Evolutionary conservation across 2,797 vertebrate genomes (phyloP).

Genomic region (Gallinago solitaria): DNA sequence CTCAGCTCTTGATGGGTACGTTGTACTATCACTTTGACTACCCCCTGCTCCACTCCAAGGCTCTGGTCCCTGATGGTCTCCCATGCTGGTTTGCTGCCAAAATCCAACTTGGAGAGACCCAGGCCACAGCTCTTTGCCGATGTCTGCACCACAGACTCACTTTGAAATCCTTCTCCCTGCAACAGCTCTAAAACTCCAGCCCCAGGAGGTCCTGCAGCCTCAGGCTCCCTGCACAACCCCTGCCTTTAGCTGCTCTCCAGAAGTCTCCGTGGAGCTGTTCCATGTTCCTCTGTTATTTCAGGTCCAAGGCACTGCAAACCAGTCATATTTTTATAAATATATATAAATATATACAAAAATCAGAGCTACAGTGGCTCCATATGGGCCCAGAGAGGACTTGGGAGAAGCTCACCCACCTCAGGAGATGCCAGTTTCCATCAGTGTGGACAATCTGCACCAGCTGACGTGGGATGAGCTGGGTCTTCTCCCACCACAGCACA

Average conservation of each 20-base stretch:
- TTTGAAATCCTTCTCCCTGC: not conserved
- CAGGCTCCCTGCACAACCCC: too few relatives aligned
- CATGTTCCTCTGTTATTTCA: not conserved
- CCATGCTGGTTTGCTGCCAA: not conserved
- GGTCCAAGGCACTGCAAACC: not conserved
- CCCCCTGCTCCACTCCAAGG: not conserved
- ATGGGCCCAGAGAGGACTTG: not conserved
- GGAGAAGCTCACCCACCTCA: not conserved
- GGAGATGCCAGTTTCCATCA: not conserved
- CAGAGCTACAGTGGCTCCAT: not conserved
- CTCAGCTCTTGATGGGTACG: fast-evolving
- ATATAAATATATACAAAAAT: not conserved
- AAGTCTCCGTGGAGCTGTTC: not conserved
- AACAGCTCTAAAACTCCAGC: not conserved
- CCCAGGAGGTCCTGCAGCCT: not conserved
- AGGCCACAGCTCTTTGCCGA: not conserved
- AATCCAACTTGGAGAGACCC: not conserved
- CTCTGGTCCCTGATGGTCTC: not conserved
- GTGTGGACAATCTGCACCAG: not conserved
- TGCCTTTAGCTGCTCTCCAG: not conserved
- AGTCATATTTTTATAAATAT: not conserved
- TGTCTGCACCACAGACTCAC: not conserved
- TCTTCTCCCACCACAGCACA: not conserved
- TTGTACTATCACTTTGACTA: not conserved
- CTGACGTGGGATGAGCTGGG: fast-evolving